Evolutionary conservation across 2,888 invertebrate species (phyloP).

Genomic region (Tetranychus truncatus): DNA sequence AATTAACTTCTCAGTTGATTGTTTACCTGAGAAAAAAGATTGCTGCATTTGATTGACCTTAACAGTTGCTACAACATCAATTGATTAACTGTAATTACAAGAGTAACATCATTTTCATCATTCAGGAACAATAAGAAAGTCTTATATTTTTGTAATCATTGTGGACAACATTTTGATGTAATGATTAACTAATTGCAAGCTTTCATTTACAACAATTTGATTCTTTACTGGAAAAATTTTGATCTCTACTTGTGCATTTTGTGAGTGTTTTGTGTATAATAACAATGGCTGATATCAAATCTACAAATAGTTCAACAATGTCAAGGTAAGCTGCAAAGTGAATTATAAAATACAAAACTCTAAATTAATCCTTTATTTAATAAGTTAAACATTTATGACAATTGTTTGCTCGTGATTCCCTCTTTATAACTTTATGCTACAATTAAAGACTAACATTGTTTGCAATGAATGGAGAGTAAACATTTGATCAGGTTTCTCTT

Average conservation of each 20-base stretch:
- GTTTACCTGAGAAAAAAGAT: background rate
- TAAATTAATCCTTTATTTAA: too few species aligned
- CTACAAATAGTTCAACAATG: background rate
- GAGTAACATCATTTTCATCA: background rate
- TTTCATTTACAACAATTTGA: background rate
- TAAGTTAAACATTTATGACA: too few species aligned
- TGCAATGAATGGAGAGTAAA: too few species aligned
- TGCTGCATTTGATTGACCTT: background rate
- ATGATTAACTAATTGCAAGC: background rate
- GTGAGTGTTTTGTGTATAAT: background rate
- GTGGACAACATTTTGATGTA: background rate
- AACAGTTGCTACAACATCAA: background rate
- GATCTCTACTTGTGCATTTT: background rate
- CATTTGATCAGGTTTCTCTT: too few species aligned
- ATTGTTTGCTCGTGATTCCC: too few species aligned
- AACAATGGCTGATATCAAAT: background rate
- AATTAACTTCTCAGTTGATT: too few species aligned
- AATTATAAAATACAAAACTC: too few species aligned
- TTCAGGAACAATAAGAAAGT: background rate
- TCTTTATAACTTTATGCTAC: too few species aligned
- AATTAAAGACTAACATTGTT: too few species aligned
- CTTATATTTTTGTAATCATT: background rate
- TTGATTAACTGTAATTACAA: background rate
- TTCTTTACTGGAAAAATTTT: background rate
- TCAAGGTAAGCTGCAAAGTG: background rate